Percentiles rank a stretch among this genome's conserved stretches.
These are phyloP conservation scores for Hyphantria cunea DNA, from an alignment of 1,140 invertebrate species.

Conservation along the genomic window DNA sequence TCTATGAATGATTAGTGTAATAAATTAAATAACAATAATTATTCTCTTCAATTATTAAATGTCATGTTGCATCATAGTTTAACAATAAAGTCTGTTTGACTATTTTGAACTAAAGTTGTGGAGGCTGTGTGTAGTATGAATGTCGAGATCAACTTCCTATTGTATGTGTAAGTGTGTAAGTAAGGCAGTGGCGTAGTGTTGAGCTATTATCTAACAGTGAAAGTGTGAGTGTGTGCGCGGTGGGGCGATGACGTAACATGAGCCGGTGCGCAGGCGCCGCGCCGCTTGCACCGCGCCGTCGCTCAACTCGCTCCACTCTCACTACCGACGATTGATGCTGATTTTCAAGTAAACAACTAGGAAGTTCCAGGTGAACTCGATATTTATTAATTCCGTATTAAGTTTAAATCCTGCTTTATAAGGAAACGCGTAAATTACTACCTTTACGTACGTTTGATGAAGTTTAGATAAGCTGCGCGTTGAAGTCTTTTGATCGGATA, in stretches of 20 bases:
- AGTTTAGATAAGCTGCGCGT: constrained; percentile 37
- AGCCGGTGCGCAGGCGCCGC: constrained; percentile 42
- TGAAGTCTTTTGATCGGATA: constrained; percentile 43
- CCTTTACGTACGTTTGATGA: constrained; percentile 26
- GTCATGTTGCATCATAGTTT: constrained; percentile 18
- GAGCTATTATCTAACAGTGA: constrained; percentile 74
- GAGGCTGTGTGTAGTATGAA: constrained; percentile 30
- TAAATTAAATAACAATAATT: constrained; percentile 22
- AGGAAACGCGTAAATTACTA: constrained; percentile 41
- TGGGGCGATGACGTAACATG: constrained; percentile 56
- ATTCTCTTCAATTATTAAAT: constrained; percentile 26
- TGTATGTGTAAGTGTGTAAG: constrained; percentile 70
- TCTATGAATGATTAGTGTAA: constrained; percentile 3
- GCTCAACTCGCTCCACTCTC: constrained; percentile 54
- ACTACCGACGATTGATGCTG: constrained; percentile 56
- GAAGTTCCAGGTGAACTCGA: constrained; percentile 62
- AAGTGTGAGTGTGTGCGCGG: constrained; percentile 69
- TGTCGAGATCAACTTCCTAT: constrained; percentile 58
- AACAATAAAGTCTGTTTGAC: constrained; percentile 27
- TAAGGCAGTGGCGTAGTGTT: constrained; percentile 66
- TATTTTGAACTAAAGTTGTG: constrained; percentile 28
- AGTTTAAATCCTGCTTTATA: constrained; percentile 39
- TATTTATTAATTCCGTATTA: constrained; percentile 48
- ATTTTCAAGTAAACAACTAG: constrained; percentile 65
- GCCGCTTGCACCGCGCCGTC: constrained; percentile 9